Evolutionary conservation across 2,888 invertebrate species (phyloP).

Genomic region (Entomobrya multifasciata): DNA sequence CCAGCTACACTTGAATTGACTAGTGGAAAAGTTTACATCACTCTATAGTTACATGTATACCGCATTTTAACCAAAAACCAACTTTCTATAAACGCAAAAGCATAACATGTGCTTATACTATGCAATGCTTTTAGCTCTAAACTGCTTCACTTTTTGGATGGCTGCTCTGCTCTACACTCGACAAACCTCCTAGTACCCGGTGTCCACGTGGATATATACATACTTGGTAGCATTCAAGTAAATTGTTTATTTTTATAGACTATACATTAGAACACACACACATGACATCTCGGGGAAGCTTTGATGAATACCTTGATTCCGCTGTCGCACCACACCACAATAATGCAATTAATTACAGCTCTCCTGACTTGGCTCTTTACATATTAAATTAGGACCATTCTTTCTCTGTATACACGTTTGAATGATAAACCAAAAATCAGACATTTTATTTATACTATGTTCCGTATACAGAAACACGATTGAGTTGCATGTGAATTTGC

Average conservation of each 20-base stretch:
- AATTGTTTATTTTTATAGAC: too few species aligned
- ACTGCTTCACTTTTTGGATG: too few species aligned
- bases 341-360: slow-evolving; percentile 32
- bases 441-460: neutral
- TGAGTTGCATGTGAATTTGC: neutral
- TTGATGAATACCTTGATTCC: slow-evolving; percentile 15
- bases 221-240: too few species aligned
- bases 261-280: too few species aligned
- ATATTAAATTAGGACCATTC: slow-evolving; percentile 26
- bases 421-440: neutral
- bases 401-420: neutral
- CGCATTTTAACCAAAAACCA: neutral
- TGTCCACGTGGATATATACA: too few species aligned
- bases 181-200: too few species aligned
- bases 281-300: neutral
- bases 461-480: neutral
- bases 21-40: too few species aligned
- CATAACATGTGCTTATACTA: too few species aligned
- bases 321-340: neutral
- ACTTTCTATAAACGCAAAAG: neutral
- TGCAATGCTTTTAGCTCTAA: too few species aligned
- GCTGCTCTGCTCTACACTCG: too few species aligned
- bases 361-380: slow-evolving; percentile 5
- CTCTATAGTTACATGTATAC: too few species aligned
- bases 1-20: neutral